phyloP scores from a whole-genome alignment of 2,888 invertebrate genomes.

The Cryptus armator region DNA sequence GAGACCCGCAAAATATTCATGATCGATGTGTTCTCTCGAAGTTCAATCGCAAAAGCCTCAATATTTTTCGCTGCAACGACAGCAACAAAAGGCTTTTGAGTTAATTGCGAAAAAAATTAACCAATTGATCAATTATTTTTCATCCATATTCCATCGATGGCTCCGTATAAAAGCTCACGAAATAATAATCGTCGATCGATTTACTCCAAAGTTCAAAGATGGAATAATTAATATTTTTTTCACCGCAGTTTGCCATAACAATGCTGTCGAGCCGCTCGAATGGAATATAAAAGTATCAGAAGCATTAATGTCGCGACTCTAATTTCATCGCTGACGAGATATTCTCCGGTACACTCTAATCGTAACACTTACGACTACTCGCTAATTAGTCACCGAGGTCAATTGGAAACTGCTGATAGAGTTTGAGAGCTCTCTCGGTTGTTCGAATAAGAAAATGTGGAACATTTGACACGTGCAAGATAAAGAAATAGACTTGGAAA shows the following conservation, averaged over 20 bases:
- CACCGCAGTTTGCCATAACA: slow-evolving; percentile 9
- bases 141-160: not conserved
- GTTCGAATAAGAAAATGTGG: slow-evolving; percentile 36
- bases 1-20: slow-evolving; percentile 54
- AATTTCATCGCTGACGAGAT: slow-evolving; percentile 56
- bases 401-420: slow-evolving; percentile 64
- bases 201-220: not conserved
- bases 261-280: slow-evolving; percentile 10
- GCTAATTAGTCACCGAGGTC: slow-evolving; percentile 72
- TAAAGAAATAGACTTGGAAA: not conserved
- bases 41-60: not conserved
- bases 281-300: slow-evolving; percentile 47
- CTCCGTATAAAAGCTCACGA: not conserved
- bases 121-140: not conserved
- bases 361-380: slow-evolving; percentile 72
- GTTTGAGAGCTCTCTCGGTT: slow-evolving; percentile 29
- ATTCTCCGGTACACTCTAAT: slow-evolving; percentile 71
- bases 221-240: not conserved
- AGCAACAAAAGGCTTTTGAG: slow-evolving; percentile 10
- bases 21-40: not conserved
- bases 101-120: not conserved
- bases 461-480: slow-evolving; percentile 10
- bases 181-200: not conserved
- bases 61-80: slow-evolving; percentile 50
- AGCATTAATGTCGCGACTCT: slow-evolving; percentile 60